Evolutionary conservation across 1,140 invertebrate species (phyloP), one percentile per base, ranked within the genome.

Genomic region (Coboldia fuscipes): DNA sequence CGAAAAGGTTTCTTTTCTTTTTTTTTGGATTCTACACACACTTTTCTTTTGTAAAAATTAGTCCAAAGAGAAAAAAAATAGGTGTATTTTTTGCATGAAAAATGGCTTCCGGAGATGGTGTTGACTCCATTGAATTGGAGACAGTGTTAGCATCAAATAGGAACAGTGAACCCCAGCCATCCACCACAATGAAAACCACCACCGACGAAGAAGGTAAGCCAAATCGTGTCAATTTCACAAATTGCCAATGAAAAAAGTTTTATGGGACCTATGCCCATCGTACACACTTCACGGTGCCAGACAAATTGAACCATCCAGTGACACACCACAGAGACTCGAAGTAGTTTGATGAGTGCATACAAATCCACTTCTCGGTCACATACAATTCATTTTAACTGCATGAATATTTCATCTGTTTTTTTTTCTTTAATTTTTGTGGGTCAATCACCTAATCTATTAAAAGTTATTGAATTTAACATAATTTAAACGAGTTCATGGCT

Each of bases 81-180:
- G 14, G 12, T 27, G 4, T 27, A 14, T 27, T 10, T 27, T 4
- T 27, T 4, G 12, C 12, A 27, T 27, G 12, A 27, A 27, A 27
- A 64, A 73, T 73, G 70, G 70, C 70, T 66, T 71, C 70, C 51
- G 67, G 68, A 44, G 66, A 71, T 50, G 67, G 59, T 47, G 63
- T 68, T 44, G 66, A 71, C 53, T 65, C 62, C 53, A 72, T 73
- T 47, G 66, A 72, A 57, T 60, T 69, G 45, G 60, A 58, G 31
- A 43, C 45, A 40, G 51, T 51, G 32, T 51, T 45, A 3, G 43
- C 47, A 39, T 52, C 51, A 20, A 48, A 50, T 37, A 52, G 48
- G 41, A 41, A 43, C 30, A 43, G 40, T 16, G 49, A 51, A 34
- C 42, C 29, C 38, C 39, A 41, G 37, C 20, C 34, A n/a, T 22